phyloP scores from a whole-genome alignment of 1,140 invertebrate species.

The Heliconius eleuchia region DNA sequence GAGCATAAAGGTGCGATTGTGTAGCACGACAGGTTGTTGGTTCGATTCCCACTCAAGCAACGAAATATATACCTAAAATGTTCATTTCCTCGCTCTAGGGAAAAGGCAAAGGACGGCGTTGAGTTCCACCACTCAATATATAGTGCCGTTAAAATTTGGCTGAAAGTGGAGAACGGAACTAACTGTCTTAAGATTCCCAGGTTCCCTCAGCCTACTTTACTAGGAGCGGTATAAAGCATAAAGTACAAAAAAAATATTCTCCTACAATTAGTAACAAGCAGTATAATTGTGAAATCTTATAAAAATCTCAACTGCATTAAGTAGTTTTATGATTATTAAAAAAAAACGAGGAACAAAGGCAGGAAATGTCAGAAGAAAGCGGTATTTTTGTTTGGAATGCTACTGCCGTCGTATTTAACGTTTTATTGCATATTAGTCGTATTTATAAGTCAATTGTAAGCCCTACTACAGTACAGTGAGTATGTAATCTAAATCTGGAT shows the following conservation, averaged over 20 bases:
- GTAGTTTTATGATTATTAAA: conserved; percentile 37
- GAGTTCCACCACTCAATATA: too few relatives aligned
- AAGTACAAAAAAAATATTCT: background rate
- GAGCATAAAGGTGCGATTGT: too few relatives aligned
- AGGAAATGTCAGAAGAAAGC: conserved; percentile 42
- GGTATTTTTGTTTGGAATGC: conserved; percentile 41
- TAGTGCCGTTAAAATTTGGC: too few relatives aligned
- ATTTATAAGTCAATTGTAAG: conserved; percentile 34
- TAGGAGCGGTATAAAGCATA: too few relatives aligned
- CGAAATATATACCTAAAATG: too few relatives aligned
- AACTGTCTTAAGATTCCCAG: too few relatives aligned
- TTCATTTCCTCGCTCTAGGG: too few relatives aligned
- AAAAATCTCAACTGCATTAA: conserved; percentile 27
- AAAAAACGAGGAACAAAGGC: conserved; percentile 39
- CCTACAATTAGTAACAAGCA: background rate
- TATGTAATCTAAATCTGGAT: conserved; percentile 36
- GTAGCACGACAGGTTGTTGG: too few relatives aligned
- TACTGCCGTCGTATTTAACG: conserved; percentile 23
- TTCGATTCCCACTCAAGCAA: too few relatives aligned
- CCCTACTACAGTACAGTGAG: conserved; percentile 25
- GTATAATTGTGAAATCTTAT: background rate
- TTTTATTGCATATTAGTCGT: conserved; percentile 36
- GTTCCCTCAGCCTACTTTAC: too few relatives aligned
- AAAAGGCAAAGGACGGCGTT: too few relatives aligned
- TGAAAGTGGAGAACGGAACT: too few relatives aligned